Evolutionary conservation across 2,888 invertebrate genomes (phyloP).

Genomic region (Byasa hedistus): DNA sequence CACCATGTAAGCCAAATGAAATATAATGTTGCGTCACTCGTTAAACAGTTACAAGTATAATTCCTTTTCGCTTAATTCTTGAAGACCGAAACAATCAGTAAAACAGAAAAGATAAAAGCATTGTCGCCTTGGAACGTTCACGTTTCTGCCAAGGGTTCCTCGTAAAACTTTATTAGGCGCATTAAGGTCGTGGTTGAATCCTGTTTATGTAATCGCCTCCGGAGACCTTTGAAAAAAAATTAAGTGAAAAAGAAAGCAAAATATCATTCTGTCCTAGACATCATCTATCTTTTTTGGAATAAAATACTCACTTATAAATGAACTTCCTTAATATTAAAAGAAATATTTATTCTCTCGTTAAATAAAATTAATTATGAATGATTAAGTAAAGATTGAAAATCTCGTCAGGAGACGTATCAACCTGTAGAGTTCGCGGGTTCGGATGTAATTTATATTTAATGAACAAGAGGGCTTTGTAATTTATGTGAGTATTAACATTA

Average conservation of each 20-base stretch:
- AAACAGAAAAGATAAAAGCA: constrained; percentile 77
- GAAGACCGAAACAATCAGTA: constrained; percentile 69
- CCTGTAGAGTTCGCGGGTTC: constrained; percentile 22
- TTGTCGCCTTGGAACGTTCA: constrained; percentile 76
- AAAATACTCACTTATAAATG: not conserved
- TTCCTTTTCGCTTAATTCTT: constrained; percentile 52
- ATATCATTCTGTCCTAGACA: constrained; percentile 41
- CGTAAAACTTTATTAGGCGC: constrained; percentile 79
- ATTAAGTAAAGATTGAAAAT: constrained; percentile 25
- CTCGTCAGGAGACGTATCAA: constrained; percentile 18
- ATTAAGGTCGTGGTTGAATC: constrained; percentile 80
- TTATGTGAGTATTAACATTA: constrained; percentile 15
- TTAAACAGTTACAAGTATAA: constrained; percentile 14
- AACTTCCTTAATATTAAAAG: not conserved
- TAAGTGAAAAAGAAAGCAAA: constrained; percentile 76
- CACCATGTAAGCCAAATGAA: not conserved
- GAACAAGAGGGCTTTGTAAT: constrained; percentile 23
- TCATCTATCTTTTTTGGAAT: not conserved
- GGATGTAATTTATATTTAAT: constrained; percentile 33
- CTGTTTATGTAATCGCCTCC: constrained; percentile 79
- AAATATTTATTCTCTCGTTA: not conserved
- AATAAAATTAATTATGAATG: constrained; percentile 12
- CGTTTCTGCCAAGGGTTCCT: constrained; percentile 76
- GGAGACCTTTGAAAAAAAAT: constrained; percentile 77
- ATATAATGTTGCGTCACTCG: not conserved